These are phyloP conservation scores for Monochamus alternatus DNA, from an alignment of 2,888 invertebrate species.

Conservation along the genomic window DNA sequence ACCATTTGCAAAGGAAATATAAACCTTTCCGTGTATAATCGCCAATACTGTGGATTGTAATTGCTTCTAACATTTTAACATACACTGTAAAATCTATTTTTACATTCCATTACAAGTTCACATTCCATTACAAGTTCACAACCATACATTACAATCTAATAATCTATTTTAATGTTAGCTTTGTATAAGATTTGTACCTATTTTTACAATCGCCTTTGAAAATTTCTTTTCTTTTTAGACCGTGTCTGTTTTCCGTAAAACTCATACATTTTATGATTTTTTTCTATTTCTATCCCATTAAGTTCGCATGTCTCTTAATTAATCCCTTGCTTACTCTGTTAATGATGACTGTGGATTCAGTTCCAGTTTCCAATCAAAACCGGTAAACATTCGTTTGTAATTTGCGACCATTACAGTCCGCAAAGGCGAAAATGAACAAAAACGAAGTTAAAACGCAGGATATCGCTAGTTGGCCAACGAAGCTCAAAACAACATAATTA, in stretches of 20 bases:
- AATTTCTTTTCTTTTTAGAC: too few relatives aligned
- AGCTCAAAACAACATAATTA: conserved; percentile 28
- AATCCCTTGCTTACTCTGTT: not conserved
- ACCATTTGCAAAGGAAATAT: too few relatives aligned
- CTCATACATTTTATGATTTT: not conserved
- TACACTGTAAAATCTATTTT: too few relatives aligned
- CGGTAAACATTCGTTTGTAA: conserved; percentile 26
- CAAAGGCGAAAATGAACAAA: conserved; percentile 10
- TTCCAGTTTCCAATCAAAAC: conserved; percentile 20
- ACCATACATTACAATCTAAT: too few relatives aligned
- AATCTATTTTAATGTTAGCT: too few relatives aligned
- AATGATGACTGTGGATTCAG: not conserved
- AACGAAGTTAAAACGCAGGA: conserved; percentile 56
- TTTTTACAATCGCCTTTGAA: too few relatives aligned
- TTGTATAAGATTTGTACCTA: too few relatives aligned
- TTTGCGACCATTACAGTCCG: conserved; percentile 1
- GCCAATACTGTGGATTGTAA: too few relatives aligned
- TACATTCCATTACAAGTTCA: too few relatives aligned
- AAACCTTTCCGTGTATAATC: too few relatives aligned
- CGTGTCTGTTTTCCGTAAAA: not conserved
- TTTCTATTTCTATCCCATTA: not conserved
- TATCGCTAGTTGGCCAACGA: conserved; percentile 44
- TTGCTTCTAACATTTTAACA: too few relatives aligned
- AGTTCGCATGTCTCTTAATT: not conserved
- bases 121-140: too few relatives aligned